Percentiles rank a stretch among this genome's conserved stretches.
Evolutionary conservation across 2,113 vertebrate species (phyloP).

Genomic region (Chlamydotis undulata): DNA sequence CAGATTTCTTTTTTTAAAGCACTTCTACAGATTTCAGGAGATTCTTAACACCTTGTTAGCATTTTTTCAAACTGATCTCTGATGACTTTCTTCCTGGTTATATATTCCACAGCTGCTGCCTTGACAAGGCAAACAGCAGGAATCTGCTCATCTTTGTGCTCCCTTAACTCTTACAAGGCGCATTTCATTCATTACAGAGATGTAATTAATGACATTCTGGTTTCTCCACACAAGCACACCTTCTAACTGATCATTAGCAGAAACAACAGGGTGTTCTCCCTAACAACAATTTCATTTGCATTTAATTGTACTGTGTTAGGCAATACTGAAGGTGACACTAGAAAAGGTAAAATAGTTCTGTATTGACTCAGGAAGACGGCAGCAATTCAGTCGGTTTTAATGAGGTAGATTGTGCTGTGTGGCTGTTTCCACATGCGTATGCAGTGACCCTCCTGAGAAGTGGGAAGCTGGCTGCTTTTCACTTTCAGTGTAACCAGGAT

Average conservation of each 20-base stretch:
- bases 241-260: not conserved
- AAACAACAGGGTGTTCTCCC: not conserved
- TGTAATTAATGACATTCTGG: not conserved
- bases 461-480: not conserved
- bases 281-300: not conserved
- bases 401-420: not conserved
- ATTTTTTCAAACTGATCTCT: slow-evolving; percentile 3
- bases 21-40: not conserved
- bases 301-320: not conserved
- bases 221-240: not conserved
- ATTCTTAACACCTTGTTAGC: not conserved
- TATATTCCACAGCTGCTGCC: not conserved
- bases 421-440: not conserved
- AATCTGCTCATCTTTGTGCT: not conserved
- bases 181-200: not conserved
- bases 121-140: slow-evolving; percentile 18
- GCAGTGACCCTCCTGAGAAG: not conserved
- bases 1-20: not conserved
- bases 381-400: not conserved
- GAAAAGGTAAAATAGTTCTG: not conserved
- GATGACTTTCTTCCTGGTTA: not conserved
- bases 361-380: not conserved
- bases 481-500: not conserved
- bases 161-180: not conserved
- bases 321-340: not conserved